Conservation (phyloP, 2,113 vertebrate genomes). For the Otis tarda region DNA sequence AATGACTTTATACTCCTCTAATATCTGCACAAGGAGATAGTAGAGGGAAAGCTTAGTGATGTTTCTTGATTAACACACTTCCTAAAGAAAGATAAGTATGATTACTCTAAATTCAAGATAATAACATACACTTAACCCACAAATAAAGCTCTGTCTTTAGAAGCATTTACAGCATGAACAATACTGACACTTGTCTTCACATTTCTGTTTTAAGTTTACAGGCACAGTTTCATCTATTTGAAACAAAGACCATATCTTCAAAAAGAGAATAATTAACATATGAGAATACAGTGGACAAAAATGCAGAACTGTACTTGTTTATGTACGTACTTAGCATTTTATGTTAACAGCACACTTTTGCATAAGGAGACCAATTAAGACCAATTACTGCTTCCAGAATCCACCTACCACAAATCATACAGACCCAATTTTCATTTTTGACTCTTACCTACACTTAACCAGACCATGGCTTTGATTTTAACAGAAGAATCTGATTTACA, state of each 20-base stretch:
- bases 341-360: neutral
- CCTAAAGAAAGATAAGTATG: neutral
- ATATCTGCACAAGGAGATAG: neutral
- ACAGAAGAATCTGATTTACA: neutral
- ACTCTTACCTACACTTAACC: neutral
- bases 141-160: neutral
- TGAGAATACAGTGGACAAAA: neutral
- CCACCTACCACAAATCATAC: neutral
- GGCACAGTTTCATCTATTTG: neutral
- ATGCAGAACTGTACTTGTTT: neutral
- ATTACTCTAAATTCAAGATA: neutral
- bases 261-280: neutral
- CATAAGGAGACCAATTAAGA: neutral
- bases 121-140: neutral
- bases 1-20: neutral
- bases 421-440: neutral
- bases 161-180: neutral
- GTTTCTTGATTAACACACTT: neutral
- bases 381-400: neutral
- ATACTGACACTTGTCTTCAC: neutral
- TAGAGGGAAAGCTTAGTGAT: neutral
- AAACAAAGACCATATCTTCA: neutral
- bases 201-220: neutral
- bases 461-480: neutral
- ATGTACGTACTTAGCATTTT: neutral